phyloP scores from a whole-genome alignment of 1,140 invertebrate species.

The Leptopilina clavipes region DNA sequence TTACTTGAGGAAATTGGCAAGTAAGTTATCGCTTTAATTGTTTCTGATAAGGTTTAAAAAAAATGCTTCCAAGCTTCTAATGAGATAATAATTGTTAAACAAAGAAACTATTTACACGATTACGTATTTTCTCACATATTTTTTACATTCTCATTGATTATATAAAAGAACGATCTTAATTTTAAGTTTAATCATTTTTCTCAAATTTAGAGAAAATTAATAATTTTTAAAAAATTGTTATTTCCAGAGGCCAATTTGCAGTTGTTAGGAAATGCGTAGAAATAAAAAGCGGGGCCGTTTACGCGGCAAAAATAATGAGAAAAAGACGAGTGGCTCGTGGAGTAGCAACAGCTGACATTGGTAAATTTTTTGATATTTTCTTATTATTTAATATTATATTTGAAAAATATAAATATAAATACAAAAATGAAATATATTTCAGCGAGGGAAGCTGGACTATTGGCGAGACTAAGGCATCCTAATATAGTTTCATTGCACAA shows the following conservation, averaged over 20 bases:
- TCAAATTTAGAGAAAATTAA: neutral
- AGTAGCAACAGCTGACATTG: constrained; percentile 76
- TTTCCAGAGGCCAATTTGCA: constrained; percentile 83
- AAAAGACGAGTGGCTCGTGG: constrained; percentile 78
- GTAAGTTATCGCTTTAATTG: constrained; percentile 66
- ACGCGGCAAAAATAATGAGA: constrained; percentile 84
- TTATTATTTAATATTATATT: neutral
- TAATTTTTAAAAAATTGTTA: neutral
- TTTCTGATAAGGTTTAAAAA: neutral
- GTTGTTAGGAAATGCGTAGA: constrained; percentile 80
- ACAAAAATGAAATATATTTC: constrained; percentile 49
- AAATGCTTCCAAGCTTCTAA: neutral
- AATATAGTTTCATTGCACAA: constrained; percentile 79
- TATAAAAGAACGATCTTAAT: too few relatives aligned
- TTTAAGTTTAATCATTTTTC: constrained; percentile 15
- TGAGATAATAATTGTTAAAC: neutral
- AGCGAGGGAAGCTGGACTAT: constrained; percentile 79
- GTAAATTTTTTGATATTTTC: constrained; percentile 56
- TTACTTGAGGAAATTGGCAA: constrained; percentile 79
- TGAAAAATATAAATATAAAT: neutral
- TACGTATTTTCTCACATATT: neutral
- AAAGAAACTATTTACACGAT: neutral
- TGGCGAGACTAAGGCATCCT: constrained; percentile 78
- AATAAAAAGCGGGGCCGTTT: constrained; percentile 76
- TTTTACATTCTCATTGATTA: neutral